phyloP scores from a whole-genome alignment of 2,113 vertebrate species.

The Benthochromis sp. region DNA sequence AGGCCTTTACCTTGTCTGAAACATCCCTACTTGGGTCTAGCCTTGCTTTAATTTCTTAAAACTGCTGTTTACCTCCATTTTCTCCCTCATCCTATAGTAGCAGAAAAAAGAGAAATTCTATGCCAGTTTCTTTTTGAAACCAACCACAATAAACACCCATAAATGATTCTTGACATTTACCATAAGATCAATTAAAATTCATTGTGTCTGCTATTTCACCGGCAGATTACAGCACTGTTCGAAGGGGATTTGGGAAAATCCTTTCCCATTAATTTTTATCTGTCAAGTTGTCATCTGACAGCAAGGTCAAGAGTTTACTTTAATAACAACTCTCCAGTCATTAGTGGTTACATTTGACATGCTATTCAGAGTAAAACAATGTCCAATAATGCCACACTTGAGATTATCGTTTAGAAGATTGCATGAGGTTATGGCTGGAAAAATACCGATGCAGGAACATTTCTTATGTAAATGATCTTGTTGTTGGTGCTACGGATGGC shows the following conservation, averaged over 20 bases:
- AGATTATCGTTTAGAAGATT: not conserved
- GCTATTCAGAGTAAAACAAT: not conserved
- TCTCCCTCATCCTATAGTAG: not conserved
- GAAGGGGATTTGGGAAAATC: not conserved
- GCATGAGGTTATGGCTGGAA: not conserved
- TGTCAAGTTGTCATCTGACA: not conserved
- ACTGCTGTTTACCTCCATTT: not conserved
- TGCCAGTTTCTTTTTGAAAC: not conserved
- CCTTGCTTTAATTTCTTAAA: not conserved
- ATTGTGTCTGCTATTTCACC: not conserved
- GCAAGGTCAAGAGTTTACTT: not conserved
- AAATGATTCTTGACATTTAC: not conserved
- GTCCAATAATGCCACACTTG: not conserved
- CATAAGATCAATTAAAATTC: not conserved
- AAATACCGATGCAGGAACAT: not conserved
- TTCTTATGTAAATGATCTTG: conserved; percentile 30
- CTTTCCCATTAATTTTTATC: not conserved
- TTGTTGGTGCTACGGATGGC: conserved; percentile 10
- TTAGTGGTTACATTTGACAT: not conserved
- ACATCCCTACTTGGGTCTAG: not conserved
- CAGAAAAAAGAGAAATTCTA: not conserved
- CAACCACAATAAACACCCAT: not conserved
- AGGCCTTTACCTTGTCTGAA: not conserved
- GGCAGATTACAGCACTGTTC: not conserved
- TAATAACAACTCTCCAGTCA: not conserved